Base-by-base conservation (phyloP, 1,140 invertebrate genomes). In the Ceratina calcarata region DNA sequence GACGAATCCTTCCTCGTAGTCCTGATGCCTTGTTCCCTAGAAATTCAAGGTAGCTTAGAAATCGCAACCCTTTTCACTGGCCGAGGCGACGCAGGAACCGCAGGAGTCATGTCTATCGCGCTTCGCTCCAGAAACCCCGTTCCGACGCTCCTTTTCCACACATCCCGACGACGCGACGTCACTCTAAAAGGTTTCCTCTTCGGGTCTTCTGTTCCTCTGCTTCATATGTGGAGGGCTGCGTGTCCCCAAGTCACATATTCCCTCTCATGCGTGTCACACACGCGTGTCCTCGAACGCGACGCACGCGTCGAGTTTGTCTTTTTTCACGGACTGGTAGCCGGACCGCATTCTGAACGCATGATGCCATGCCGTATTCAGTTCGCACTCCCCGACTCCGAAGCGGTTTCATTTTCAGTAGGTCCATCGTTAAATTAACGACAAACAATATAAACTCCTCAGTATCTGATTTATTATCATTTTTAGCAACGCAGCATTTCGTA, bases 201-300 rank as follows among this genome's bases (percentile, higher is more conserved):
- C 84, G 78, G 49, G 16, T 58, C 74, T 91, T 84, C 88, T 91
- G 82, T 72, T 91, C 0, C 80, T 90, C 90, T 91, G 90, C 84
- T 91, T 91, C 89, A 91, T 90, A 88, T 91, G 90, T 90, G 89
- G 89, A 90, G 76, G 84, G 61, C 84, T 82, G 88, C 87, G 84
- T 89, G 84, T 87, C 88, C 88, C 73, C 80, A 82, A 89, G 87
- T 83, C 84, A 90, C 88, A 83, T 87, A 83, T 87, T 86, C 87
- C 84, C 85, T 88, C 78, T 86, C 84, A 87, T 86, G 78, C 81
- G 49, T 75, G 78, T 76, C 62, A 65, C 81, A 80, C 81, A 70
- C 71, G 70, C 70, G 71, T 51, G 37, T 15, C 53, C 32, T 16
- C 61, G 7, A 66, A 4, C 22, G 32, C 15, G 68, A 15, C 61